These are phyloP conservation scores for Megaptera novaeangliae DNA, from an alignment of 2,113 vertebrate genomes.

Conservation along the genomic window DNA sequence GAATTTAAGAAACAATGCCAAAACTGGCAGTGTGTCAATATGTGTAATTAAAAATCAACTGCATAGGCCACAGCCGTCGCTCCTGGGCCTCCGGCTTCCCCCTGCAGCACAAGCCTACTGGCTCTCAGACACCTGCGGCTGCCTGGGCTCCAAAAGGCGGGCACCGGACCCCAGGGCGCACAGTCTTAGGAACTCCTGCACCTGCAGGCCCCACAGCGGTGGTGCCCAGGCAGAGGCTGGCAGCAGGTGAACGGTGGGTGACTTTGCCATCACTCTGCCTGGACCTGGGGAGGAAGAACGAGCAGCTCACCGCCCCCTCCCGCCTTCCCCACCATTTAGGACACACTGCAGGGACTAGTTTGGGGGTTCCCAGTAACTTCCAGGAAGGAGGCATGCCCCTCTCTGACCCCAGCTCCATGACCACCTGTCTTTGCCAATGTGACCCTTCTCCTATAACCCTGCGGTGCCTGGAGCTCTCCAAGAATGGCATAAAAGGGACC, in stretches of 20 bases:
- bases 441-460: background rate
- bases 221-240: background rate
- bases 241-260: background rate
- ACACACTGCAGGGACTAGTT: background rate
- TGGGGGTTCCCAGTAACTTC: background rate
- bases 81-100: background rate
- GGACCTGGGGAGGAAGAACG: background rate
- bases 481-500: background rate
- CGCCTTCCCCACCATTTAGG: background rate
- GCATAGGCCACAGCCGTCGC: rapidly evolving
- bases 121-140: background rate
- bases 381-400: background rate
- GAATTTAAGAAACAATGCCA: background rate
- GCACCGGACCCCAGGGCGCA: rapidly evolving
- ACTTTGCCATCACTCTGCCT: background rate
- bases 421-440: background rate
- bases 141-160: too few species aligned
- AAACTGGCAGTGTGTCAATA: background rate
- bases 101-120: background rate
- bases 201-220: too few species aligned
- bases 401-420: background rate
- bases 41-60: background rate
- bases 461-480: background rate
- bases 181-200: background rate
- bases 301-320: background rate